Conservation (phyloP, 92 coral and sea anemone species). For the Heliopora coerulea region DNA sequence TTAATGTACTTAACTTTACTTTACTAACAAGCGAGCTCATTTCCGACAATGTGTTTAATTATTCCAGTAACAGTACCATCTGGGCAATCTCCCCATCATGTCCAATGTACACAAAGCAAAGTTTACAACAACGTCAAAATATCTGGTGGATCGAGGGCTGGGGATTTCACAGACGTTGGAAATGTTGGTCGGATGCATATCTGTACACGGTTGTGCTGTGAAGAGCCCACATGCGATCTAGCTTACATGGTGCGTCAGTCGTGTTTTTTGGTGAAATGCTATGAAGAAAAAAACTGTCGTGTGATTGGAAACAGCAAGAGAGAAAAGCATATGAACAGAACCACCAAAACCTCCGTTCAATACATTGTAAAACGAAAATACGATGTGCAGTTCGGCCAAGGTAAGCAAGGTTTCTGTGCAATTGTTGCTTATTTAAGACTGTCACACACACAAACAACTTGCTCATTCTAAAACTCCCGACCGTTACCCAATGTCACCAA, state of each 20-base stretch:
- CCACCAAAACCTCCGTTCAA: slow-evolving; percentile 68
- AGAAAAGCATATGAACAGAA: slow-evolving; percentile 20
- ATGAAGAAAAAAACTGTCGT: slow-evolving; percentile 79
- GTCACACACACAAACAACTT: no score
- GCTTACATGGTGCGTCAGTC: slow-evolving; percentile 93
- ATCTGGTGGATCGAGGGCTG: slow-evolving; percentile 81
- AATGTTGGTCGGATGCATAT: slow-evolving; percentile 81
- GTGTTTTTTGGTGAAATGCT: slow-evolving; percentile 84
- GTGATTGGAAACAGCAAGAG: slow-evolving; percentile 45
- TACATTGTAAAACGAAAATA: slow-evolving; percentile 79
- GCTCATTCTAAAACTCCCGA: no score
- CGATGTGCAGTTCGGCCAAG: slow-evolving; percentile 75
- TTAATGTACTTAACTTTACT: no score
- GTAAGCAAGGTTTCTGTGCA: no score
- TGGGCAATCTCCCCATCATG: slow-evolving; percentile 89
- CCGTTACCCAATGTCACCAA: no score
- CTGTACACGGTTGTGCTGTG: slow-evolving; percentile 93
- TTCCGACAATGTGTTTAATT: no score
- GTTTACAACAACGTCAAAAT: slow-evolving; percentile 70
- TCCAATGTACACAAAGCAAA: slow-evolving; percentile 87
- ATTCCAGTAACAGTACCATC: slow-evolving; percentile 86
- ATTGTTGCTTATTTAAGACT: no score
- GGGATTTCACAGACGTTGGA: slow-evolving; percentile 92
- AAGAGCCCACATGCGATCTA: slow-evolving; percentile 84
- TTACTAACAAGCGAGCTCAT: no score